A percentile compares a stretch with the other conserved stretches of the same genome.
These are phyloP conservation scores for Alosa sapidissima DNA, from an alignment of 2,797 vertebrate genomes.

Conservation along the genomic window DNA sequence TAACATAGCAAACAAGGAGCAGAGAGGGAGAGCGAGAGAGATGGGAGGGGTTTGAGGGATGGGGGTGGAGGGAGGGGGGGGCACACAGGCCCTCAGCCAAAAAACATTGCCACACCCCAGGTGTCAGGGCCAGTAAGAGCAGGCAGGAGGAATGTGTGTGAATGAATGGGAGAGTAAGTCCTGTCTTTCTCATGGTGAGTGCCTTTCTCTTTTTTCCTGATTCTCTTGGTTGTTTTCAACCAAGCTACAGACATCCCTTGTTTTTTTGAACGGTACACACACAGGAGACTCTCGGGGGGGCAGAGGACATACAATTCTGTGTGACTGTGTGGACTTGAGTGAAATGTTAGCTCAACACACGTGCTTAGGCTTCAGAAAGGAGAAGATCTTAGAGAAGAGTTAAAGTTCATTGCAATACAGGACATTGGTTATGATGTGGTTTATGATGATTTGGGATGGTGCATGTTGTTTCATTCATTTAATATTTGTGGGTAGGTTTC, in stretches of 20 bases:
- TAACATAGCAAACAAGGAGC: constrained; percentile 64
- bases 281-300: neutral
- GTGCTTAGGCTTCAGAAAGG: neutral
- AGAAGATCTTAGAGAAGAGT: neutral
- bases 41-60: constrained; percentile 45
- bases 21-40: constrained; percentile 47
- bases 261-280: neutral
- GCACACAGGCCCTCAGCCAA: constrained; percentile 69
- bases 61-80: constrained; percentile 59
- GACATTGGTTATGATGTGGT: neutral
- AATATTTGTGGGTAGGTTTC: constrained; percentile 7
- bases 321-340: neutral
- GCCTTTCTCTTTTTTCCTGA: constrained; percentile 53
- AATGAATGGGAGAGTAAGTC: constrained; percentile 75
- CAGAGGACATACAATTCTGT: neutral
- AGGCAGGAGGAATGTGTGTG: constrained; percentile 74
- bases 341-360: neutral
- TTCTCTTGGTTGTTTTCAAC: constrained; percentile 39
- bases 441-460: neutral
- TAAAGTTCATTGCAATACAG: neutral
- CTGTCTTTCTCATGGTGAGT: constrained; percentile 74
- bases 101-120: constrained; percentile 73
- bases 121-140: constrained; percentile 74
- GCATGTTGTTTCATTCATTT: neutral
- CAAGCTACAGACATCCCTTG: constrained; percentile 1